phyloP scores from a whole-genome alignment of 2,888 invertebrate species.

The Marasmarcha lunaedactyla region DNA sequence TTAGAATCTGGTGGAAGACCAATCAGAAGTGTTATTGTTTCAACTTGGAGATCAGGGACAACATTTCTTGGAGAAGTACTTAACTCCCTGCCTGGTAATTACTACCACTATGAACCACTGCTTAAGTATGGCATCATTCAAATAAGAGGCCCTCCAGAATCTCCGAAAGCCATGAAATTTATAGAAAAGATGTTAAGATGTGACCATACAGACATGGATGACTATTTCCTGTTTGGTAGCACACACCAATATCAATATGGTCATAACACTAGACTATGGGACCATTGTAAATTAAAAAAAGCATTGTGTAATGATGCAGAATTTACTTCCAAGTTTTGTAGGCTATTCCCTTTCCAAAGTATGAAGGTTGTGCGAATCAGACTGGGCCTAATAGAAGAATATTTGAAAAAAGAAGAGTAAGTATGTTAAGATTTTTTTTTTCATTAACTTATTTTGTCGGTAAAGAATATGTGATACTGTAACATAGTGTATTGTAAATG shows the following conservation, averaged over 20 bases:
- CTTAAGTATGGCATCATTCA: conserved; percentile 85
- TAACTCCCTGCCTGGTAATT: conserved; percentile 87
- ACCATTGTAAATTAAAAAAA: conserved; percentile 76
- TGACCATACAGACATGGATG: conserved; percentile 79
- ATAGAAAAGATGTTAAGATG: conserved; percentile 81
- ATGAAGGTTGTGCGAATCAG: conserved; percentile 89
- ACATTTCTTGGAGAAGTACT: conserved; percentile 90
- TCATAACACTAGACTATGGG: conserved; percentile 88
- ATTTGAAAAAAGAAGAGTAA: conserved; percentile 80
- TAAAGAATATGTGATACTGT: conserved; percentile 1
- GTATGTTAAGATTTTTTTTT: too few species aligned
- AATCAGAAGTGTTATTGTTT: conserved; percentile 80
- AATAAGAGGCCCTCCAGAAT: conserved; percentile 79
- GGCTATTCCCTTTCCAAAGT: conserved; percentile 87
- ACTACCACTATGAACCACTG: conserved; percentile 91
- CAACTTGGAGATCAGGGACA: conserved; percentile 93
- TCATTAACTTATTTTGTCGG: background rate
- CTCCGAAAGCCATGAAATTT: conserved; percentile 75
- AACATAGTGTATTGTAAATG: too few species aligned
- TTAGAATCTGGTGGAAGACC: conserved; percentile 79
- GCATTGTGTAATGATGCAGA: conserved; percentile 60
- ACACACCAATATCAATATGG: conserved; percentile 83
- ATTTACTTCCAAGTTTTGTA: conserved; percentile 84
- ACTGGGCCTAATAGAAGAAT: conserved; percentile 76
- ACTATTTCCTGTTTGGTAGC: conserved; percentile 83